phyloP scores from a whole-genome alignment of 2,797 vertebrate genomes.

The Knipowitschia caucasica region DNA sequence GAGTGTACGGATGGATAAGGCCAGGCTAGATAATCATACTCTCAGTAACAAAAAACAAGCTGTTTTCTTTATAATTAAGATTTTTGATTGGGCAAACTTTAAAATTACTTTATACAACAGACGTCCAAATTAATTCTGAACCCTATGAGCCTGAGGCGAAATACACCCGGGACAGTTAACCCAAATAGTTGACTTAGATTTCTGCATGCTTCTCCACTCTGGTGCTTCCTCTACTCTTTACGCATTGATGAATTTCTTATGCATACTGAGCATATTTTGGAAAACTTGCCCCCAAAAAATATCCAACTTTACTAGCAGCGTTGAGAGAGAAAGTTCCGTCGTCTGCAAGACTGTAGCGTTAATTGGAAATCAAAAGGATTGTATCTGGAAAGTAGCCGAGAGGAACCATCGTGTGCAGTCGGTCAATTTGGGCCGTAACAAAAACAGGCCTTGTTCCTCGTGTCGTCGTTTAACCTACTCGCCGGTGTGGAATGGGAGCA shows the following conservation, averaged over 20 bases:
- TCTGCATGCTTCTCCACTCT: neutral
- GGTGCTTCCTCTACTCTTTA: neutral
- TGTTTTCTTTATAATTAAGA: neutral
- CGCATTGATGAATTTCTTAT: conserved; percentile 23
- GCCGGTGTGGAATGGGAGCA: conserved; percentile 67
- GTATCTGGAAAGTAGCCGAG: conserved; percentile 49
- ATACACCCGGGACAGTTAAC: conserved; percentile 1
- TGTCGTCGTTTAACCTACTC: conserved; percentile 74
- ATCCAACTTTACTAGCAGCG: neutral
- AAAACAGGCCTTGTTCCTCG: conserved; percentile 40
- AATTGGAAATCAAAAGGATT: conserved; percentile 64
- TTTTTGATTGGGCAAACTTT: neutral
- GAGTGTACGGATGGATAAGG: too few species aligned
- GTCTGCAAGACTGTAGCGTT: conserved; percentile 44
- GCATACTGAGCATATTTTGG: neutral
- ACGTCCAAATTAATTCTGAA: neutral
- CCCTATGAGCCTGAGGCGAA: neutral
- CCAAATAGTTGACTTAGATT: neutral
- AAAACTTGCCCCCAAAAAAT: neutral
- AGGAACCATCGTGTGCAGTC: conserved; percentile 48
- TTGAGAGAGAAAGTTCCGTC: neutral
- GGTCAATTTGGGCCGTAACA: conserved; percentile 64
- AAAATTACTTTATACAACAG: neutral
- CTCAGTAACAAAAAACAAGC: too few species aligned
- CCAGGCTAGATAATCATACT: too few species aligned